Conservation (phyloP, 2,888 invertebrate species). For the Apodemia duryi region DNA sequence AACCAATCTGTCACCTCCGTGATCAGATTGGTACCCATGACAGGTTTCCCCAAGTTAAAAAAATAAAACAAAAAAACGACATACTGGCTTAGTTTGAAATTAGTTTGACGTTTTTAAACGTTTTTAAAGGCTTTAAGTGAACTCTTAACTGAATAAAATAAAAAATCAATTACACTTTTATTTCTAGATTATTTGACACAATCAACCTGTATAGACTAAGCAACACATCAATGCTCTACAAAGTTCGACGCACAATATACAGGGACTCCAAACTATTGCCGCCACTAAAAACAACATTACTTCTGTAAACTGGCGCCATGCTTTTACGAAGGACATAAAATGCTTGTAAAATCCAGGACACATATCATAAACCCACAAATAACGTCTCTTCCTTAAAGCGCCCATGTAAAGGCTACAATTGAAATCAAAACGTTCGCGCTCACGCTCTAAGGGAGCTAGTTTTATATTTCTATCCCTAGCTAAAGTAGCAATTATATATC, state of each 20-base stretch:
- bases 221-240: constrained; percentile 44
- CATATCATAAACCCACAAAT: constrained; percentile 38
- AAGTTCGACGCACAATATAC: constrained; percentile 45
- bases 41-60: no score
- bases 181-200: not conserved
- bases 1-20: no score
- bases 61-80: no score
- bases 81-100: no score
- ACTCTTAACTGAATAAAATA: no score
- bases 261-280: constrained; percentile 53
- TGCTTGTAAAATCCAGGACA: constrained; percentile 54
- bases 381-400: constrained; percentile 44
- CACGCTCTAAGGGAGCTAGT: constrained; percentile 13
- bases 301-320: constrained; percentile 44
- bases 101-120: no score
- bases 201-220: constrained; percentile 41
- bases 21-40: no score
- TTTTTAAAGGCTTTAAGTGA: not conserved
- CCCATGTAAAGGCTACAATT: constrained; percentile 45
- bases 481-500: not conserved
- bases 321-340: constrained; percentile 38
- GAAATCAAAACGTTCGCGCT: constrained; percentile 30
- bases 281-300: constrained; percentile 46
- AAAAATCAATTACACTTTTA: not conserved
- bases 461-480: not conserved